Evolutionary conservation across 2,797 vertebrate species (phyloP).

Genomic region (Adelosebastes latens): DNA sequence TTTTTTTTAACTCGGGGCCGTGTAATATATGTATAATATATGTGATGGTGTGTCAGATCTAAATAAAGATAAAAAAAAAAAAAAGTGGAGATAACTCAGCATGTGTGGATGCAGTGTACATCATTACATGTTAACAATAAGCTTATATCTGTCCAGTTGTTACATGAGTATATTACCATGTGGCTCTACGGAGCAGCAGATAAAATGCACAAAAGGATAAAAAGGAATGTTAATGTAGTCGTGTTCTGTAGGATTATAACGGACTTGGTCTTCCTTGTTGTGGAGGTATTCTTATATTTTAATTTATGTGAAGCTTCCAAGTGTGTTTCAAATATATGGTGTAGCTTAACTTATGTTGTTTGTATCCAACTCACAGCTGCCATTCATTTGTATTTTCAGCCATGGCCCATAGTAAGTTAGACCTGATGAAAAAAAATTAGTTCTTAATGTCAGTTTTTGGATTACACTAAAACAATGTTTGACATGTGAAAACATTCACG

Average conservation of each 20-base stretch:
- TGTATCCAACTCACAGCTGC: background rate
- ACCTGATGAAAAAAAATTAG: background rate
- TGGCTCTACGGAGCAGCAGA: background rate
- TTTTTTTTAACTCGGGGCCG: background rate
- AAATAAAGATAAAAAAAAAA: background rate
- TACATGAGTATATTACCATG: background rate
- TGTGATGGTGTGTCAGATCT: background rate
- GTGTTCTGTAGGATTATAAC: background rate
- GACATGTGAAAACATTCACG: background rate
- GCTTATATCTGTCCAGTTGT: background rate
- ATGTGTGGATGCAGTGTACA: background rate
- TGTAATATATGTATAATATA: background rate
- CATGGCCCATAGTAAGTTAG: background rate
- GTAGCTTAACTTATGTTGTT: background rate
- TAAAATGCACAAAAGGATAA: background rate
- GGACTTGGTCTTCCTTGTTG: background rate
- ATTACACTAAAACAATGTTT: background rate
- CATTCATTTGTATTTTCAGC: background rate
- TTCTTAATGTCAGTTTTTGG: background rate
- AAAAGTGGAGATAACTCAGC: background rate
- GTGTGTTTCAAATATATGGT: slow-evolving; percentile 1
- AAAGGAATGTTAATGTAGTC: background rate
- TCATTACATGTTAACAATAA: background rate
- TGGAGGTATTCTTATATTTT: background rate
- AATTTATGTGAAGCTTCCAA: background rate